Evolutionary conservation across 2,888 invertebrate species (phyloP), one percentile per base, ranked within the genome.

Genomic region (Neocrepidodera transversa): DNA sequence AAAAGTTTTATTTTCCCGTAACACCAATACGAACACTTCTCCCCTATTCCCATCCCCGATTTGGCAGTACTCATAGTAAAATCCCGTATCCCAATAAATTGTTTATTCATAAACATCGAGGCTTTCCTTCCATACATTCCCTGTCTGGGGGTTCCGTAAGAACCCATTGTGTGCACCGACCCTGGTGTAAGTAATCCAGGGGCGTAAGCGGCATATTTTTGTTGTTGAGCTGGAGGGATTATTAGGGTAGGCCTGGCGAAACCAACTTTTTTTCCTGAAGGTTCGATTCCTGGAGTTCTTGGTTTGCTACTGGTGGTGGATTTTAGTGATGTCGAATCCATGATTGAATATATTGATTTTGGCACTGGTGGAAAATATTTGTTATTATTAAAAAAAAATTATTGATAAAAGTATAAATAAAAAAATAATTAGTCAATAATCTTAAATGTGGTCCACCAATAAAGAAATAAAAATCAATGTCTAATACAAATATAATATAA

Each of bases 11-110:
- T 82, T 81, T 89, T 92, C 65, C 88, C 87, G 75, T 92, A 92
- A 62, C 91, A 80, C 86, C 90, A 91, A 69, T 88, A 90, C 0
- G 91, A 91, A 60, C 87, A 85, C 76, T 91, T 92, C 78, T 93
- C 93, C 60, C 93, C 93, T 30, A 88, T 87, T 78, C 92, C 92
- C 65, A 93, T 80, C 17, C 93, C 93, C 55, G 89, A 87, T 73
- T 91, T 92, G 8, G 87, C 86, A 1, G 85, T 85, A 66, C 83
- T 85, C 81, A 85, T 82, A 0, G 92, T 91, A 74, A 91, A 87
- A 76, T 91, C 89, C 71, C 87, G 88, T 69, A 91, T 87, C 0
- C 89, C 92, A 68, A 87, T 87, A 68, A 92, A 90, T 72, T 91
- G 91, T 67, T 89, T 87, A 73, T 90, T 89, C 83, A 92, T 87